Evolutionary conservation across 2,888 invertebrate genomes (phyloP), one percentile per base, ranked within the genome.

Genomic region (Galeopsomyia nigrocyanea): DNA sequence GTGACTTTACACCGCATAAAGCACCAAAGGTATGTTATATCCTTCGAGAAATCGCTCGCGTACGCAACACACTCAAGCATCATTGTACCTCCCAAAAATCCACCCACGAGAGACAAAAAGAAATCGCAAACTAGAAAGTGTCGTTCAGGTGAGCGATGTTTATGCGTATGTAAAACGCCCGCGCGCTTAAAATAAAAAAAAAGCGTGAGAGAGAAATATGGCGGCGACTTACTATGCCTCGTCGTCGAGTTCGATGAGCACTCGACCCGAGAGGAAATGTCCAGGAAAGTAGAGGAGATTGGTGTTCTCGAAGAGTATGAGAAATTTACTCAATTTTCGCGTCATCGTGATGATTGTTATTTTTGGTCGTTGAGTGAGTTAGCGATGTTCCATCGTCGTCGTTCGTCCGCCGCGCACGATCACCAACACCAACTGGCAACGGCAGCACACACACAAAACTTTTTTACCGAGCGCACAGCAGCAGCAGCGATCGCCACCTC

Each of bases 241-340:
- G 88, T 96, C 96, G 86, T 97, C 96, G 76, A 97, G 88, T 86
- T 97, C 97, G 84, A 97, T 93, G 68, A 97, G 90, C 71, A 97
- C 96, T 83, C 96, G 91, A 53, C 97, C 97, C 68, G 95, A 95
- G 77, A 97, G 88, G 87, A 97, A 97, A 87, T 96, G 96, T 7
- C 97, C 97, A 74, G 97, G 97, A 85, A 97, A 97, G 87, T 97
- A 97, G 73, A 97, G 87, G 77, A 97, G 88, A 80, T 95, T 96
- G 60, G 96, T 95, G 86, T 97, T 97, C 88, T 97, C 97, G 88
- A 97, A 96, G 77, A 97, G 91, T 81, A 97, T 96, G 75, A 97
- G 89, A 88, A 97, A 97, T 88, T 97, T 97, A 77, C 95, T 90
- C 80, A 97, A 89, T 88, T 97, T 97, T 81, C 95, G 90, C 79